Base-by-base conservation (phyloP, 2,888 invertebrate species). In the Cremastinae sp. region DNA sequence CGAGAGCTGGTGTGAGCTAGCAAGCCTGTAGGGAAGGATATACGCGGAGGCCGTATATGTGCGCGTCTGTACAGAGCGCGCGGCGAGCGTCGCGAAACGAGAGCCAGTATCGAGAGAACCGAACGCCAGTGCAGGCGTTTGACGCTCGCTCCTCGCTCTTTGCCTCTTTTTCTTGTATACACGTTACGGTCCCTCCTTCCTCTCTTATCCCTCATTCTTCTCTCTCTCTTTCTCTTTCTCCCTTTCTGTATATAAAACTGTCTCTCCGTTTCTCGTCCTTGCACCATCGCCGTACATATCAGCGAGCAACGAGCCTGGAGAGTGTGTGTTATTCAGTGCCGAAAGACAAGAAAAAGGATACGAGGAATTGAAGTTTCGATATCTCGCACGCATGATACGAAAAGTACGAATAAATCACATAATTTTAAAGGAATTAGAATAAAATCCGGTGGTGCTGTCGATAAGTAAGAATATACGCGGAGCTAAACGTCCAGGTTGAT, bases 41-140 rank as follows among this genome's bases (percentile, higher is more conserved):
- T n/a, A n/a, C 28, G 28, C 28, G 28, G 28, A 2, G 28, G 2
- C 2, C 28, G 28, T 5, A 5, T 28, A 5, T 28, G 28, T 28
- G 28, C 28, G 2, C 28, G 5, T 28, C 28, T 28, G 28, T 28
- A 5, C 5, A 28, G 28, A 28, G 28, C 28, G 28, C 28, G 53
- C 22, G 35, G 20, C 51, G 5, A 53, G 20, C 49, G 28, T 28
- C 28, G 28, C 28, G 2, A 2, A 5, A 28, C 28, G 28, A 56
- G 55, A 35, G 16, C 37, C 37, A 61, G 43, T 59, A 70, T 59
- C 69, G 69, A 70, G 58, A 59, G 49, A 69, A 59, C 49, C 59
- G 51, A 61, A 70, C 69, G 51, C 5, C 69, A 49, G 53, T 70
- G 43, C 59, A 43, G 61, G 47, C 65, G 12, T 28, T 28, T 43